These are phyloP conservation scores for Hyphantria cunea DNA, from an alignment of 1,140 invertebrate species.

Conservation along the genomic window DNA sequence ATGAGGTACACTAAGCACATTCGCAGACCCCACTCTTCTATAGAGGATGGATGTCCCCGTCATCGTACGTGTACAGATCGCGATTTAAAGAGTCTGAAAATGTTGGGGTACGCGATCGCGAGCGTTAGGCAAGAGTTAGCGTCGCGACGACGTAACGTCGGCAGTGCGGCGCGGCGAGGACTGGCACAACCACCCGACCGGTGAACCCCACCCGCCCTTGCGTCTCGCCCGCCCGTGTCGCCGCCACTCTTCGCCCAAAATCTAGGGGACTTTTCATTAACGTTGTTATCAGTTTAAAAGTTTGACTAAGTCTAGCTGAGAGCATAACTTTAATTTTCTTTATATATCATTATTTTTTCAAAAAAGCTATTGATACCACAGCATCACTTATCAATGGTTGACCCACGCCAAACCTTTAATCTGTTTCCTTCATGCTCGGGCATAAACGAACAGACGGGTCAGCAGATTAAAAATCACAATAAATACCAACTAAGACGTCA, in stretches of 20 bases:
- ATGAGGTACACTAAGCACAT: slow-evolving; percentile 55
- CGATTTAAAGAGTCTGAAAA: slow-evolving; percentile 38
- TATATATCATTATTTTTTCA: slow-evolving; percentile 63
- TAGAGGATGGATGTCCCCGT: slow-evolving; percentile 39
- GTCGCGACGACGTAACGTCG: slow-evolving; percentile 55
- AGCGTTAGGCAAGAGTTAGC: slow-evolving; percentile 16
- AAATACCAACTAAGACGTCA: no score
- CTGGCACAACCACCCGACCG: slow-evolving; percentile 50
- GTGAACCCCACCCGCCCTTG: slow-evolving; percentile 59
- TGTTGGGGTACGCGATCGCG: slow-evolving; percentile 43
- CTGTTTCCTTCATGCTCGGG: no score
- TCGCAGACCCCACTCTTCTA: slow-evolving; percentile 38
- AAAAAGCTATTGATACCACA: slow-evolving; percentile 52
- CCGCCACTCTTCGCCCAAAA: slow-evolving; percentile 68
- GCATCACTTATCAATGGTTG: slow-evolving; percentile 21
- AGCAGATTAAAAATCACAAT: no score
- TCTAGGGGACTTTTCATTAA: slow-evolving; percentile 78
- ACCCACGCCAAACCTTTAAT: no score
- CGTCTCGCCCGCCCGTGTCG: slow-evolving; percentile 58
- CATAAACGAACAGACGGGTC: no score
- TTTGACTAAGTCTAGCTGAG: slow-evolving; percentile 70
- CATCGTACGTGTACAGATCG: slow-evolving; percentile 34
- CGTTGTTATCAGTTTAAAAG: slow-evolving; percentile 77
- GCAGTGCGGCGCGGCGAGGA: slow-evolving; percentile 56
- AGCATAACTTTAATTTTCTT: slow-evolving; percentile 76